Evolutionary conservation across 2,797 vertebrate genomes (phyloP), one percentile per base, ranked within the genome.

Genomic region (Phrynocephalus forsythii): DNA sequence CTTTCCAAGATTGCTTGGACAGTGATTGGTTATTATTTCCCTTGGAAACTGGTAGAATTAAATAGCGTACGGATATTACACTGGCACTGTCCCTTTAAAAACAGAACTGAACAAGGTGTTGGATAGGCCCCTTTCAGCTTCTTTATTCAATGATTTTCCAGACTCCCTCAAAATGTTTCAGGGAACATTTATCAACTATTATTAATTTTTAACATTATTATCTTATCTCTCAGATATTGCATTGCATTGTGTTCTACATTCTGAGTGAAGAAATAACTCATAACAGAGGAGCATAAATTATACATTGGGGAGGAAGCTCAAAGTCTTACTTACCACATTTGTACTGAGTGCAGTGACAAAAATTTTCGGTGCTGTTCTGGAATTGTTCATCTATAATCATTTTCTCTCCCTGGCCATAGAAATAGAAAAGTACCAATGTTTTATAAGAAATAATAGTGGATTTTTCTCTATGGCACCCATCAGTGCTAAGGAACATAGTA

Each of bases 281-380:
- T 11, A 83, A 71, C 3, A 78, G 15, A 80, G 44, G 11, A 44
- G 2, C 28, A 67, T 50, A 75, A 33, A 76, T 26, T 68, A 52
- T 16, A 44, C 24, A 1, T 28, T 72, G 11, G 5, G 79, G 50
- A n/a, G 24, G 20, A 76, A 13, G 52, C 52, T 56, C 52, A 56
- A 87, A 71, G 76, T 75, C 78, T 84, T 33, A 95, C 98, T 97
- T 95, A 99, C 99, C 98, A 87, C 99, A 99, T 91, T 97, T 97
- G 76, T 98, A 98, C 91, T 96, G 97, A 86, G 97, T 97, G 79
- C 99, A 99, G 95, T 97, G 96, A 82, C 99, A 99, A 88, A 96
- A 95, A 91, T 99, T 98, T 94, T 97, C 96, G 63, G 95, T 94
- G 76, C 98, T 97, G 18, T 96, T 96, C 91, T 97, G 92, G 94